Evolutionary conservation across 2,797 vertebrate species (phyloP), one percentile per base, ranked within the genome.

Genomic region (Cuniculus paca): DNA sequence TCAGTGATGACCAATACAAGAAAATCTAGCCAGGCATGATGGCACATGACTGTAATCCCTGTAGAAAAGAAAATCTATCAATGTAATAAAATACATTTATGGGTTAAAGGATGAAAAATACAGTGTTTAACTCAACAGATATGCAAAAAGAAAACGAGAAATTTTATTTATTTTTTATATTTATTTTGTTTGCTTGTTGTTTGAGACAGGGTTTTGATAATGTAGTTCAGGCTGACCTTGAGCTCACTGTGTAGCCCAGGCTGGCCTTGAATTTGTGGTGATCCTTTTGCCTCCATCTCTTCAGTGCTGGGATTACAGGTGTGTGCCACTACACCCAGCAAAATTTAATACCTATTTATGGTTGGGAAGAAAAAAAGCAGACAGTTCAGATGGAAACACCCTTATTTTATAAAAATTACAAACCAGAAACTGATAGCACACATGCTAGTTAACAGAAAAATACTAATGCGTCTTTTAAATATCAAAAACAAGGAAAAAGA

Each of bases 321-420:
- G 14, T 50, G 74, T 31, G 28, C 45, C 26, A 75, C 45, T 77
- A 50, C 26, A 48, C 19, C 75, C 63, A 54, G 70, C 72, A 93
- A 94, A 95, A 90, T 78, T 79, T 42, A 95, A 81, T 78, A 61
- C 45, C 36, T 79, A 68, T 36, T 75, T 95, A 85, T 52, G 45
- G 70, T 58, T 34, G 19, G 3, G 26, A 34, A 16, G 14, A 6
- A 52, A 68, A 77, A 54, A 19, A 34, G 22, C 36, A 92, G 58
- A 93, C 77, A 94, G 19, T 54, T 88, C 58, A 75, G 9, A 65
- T 58, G 6, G 31, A 24, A 95, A 75, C 70, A 63, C 72, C 22
- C 45, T 90, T 68, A 92, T 34, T 85, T 91, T 19, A 79, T 79
- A 65, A 90, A 82, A 93, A 50, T 88, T 82, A 88, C 20, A 97